Evolutionary conservation across 2,113 vertebrate species (phyloP).

Genomic region (Climacteris rufus): DNA sequence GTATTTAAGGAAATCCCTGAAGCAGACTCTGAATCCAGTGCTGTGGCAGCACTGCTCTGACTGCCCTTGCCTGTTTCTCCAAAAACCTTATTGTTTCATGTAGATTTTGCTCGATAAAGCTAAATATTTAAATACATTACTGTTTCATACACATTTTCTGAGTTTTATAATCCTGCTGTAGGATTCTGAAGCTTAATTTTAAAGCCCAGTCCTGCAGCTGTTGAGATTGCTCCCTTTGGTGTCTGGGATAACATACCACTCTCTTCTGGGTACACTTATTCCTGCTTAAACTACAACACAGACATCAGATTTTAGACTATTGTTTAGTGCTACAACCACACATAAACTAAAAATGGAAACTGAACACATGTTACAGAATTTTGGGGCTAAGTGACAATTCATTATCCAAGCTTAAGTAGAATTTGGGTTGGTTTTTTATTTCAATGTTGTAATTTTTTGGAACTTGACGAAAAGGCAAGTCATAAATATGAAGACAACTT

Average conservation of each 20-base stretch:
- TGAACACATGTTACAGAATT: background rate
- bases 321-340: background rate
- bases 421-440: background rate
- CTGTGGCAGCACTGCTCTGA: background rate
- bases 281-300: background rate
- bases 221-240: background rate
- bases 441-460: background rate
- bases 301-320: background rate
- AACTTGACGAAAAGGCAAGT: background rate
- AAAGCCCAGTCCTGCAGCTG: background rate
- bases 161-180: background rate
- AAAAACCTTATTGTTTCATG: background rate
- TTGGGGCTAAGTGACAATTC: background rate
- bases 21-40: background rate
- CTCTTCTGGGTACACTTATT: background rate
- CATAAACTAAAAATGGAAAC: background rate
- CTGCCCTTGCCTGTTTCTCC: background rate
- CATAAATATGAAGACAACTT: background rate
- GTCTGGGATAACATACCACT: background rate
- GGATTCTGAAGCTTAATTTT: background rate
- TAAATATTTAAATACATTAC: background rate
- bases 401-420: background rate
- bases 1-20: background rate
- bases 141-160: background rate
- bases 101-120: background rate